A percentile compares a stretch with the other conserved stretches of the same genome.
Conservation (phyloP, 2,888 invertebrate genomes). For the Pheosia gnoma region DNA sequence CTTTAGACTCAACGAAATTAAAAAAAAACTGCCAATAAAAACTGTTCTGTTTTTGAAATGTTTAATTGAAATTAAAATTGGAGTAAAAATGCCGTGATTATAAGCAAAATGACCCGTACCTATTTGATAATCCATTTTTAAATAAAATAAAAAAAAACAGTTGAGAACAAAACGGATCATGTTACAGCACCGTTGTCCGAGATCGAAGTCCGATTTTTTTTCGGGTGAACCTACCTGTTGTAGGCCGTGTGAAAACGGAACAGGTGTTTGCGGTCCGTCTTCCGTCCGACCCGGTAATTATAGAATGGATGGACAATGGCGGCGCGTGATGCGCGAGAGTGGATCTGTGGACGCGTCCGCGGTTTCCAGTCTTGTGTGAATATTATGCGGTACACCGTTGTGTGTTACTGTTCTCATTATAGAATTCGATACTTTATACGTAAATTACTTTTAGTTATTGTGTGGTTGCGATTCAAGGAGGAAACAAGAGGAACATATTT, state of each 20-base stretch:
- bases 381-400: slow-evolving; percentile 27
- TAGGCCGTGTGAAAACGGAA: slow-evolving; percentile 79
- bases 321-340: slow-evolving; percentile 71
- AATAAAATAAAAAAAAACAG: slow-evolving; percentile 31
- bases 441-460: slow-evolving; percentile 19
- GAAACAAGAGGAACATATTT: background rate
- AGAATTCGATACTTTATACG: slow-evolving; percentile 20
- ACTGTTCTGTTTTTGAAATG: too few species aligned
- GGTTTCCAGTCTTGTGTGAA: slow-evolving; percentile 31
- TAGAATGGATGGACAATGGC: slow-evolving; percentile 71
- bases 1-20: too few species aligned
- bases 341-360: slow-evolving; percentile 37
- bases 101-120: background rate
- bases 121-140: background rate
- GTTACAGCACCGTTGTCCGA: slow-evolving; percentile 63
- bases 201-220: slow-evolving; percentile 45
- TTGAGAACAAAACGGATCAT: slow-evolving; percentile 70
- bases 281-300: slow-evolving; percentile 72
- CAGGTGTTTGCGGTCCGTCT: slow-evolving; percentile 72
- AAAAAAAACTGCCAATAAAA: too few species aligned
- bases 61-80: too few species aligned
- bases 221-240: slow-evolving; percentile 69
- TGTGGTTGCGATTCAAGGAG: background rate
- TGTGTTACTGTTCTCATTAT: slow-evolving; percentile 34
- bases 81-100: too few species aligned